Percentiles rank a stretch among this genome's conserved stretches.
phyloP scores from a whole-genome alignment of 2,797 vertebrate species.

The Buphagus erythrorhynchus region DNA sequence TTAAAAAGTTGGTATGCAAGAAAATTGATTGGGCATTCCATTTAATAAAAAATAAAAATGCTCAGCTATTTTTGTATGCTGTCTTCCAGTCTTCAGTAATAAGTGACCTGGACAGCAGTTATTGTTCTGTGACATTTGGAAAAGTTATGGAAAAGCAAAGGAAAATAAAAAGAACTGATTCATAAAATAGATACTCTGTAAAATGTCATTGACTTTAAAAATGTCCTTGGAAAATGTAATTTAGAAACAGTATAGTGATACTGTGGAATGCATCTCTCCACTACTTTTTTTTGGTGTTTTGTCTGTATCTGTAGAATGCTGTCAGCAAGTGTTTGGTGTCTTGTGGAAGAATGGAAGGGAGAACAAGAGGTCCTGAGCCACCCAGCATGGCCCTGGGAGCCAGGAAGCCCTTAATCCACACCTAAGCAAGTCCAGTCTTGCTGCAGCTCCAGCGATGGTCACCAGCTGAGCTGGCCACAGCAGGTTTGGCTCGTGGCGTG shows the following conservation, averaged over 20 bases:
- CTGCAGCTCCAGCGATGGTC: background rate
- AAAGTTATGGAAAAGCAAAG: conserved; percentile 11
- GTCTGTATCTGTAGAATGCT: background rate
- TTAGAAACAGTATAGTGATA: background rate
- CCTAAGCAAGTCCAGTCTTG: background rate
- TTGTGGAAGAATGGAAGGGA: fast-evolving
- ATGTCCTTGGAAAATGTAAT: background rate
- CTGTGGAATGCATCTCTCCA: background rate
- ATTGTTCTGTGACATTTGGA: conserved; percentile 24
- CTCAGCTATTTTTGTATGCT: background rate
- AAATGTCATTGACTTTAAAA: background rate
- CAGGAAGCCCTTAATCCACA: background rate
- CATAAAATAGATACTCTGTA: background rate
- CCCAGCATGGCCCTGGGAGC: fast-evolving
- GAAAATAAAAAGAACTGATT: conserved; percentile 19
- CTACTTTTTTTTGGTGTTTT: background rate
- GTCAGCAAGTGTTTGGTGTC: background rate
- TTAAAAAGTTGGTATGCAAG: background rate
- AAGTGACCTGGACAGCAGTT: background rate
- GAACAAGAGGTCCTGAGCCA: background rate
- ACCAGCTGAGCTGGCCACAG: background rate
- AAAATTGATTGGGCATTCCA: background rate
- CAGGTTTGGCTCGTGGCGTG: background rate
- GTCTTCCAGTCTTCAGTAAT: background rate
- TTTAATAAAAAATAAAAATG: background rate